A percentile compares a stretch with the other conserved stretches of the same genome.
phyloP scores from a whole-genome alignment of 2,797 vertebrate genomes.

The Botia almorhae region DNA sequence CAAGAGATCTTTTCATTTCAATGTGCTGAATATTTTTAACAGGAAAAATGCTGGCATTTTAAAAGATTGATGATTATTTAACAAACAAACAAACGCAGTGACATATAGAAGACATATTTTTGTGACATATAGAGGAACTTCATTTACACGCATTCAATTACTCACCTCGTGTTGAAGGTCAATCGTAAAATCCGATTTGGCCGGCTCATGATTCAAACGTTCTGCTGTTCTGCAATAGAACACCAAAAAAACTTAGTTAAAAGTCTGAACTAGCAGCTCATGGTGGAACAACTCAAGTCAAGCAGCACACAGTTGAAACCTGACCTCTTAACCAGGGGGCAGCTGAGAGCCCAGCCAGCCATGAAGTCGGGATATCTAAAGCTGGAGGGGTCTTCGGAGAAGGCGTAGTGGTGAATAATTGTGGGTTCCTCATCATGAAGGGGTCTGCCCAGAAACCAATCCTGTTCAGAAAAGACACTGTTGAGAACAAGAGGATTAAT shows the following conservation, averaged over 20 bases:
- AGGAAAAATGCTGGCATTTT: not conserved
- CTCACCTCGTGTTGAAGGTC: slow-evolving; percentile 92
- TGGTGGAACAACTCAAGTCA: not conserved
- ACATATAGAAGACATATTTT: not conserved
- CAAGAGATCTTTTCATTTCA: not conserved
- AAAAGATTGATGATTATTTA: not conserved
- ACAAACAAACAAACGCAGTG: not conserved
- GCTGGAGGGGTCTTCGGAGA: slow-evolving; percentile 85
- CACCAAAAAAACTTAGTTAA: not conserved
- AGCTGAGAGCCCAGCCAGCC: slow-evolving; percentile 89
- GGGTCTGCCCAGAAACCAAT: slow-evolving; percentile 89
- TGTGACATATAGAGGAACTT: not conserved
- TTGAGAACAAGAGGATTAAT: slow-evolving; percentile 14
- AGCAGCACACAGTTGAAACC: slow-evolving; percentile 53
- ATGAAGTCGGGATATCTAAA: slow-evolving; percentile 92
- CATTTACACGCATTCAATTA: not conserved
- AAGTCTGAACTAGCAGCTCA: not conserved
- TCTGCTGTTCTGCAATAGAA: slow-evolving; percentile 80
- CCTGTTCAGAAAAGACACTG: slow-evolving; percentile 69
- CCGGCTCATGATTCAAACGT: slow-evolving; percentile 79
- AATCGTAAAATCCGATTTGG: slow-evolving; percentile 93
- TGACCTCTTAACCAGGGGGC: slow-evolving; percentile 85
- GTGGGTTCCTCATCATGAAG: slow-evolving; percentile 86
- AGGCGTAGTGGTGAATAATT: slow-evolving; percentile 95
- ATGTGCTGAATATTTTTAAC: not conserved